Base-by-base conservation (phyloP, 2,888 invertebrate genomes). In the Calameuta idolon region DNA sequence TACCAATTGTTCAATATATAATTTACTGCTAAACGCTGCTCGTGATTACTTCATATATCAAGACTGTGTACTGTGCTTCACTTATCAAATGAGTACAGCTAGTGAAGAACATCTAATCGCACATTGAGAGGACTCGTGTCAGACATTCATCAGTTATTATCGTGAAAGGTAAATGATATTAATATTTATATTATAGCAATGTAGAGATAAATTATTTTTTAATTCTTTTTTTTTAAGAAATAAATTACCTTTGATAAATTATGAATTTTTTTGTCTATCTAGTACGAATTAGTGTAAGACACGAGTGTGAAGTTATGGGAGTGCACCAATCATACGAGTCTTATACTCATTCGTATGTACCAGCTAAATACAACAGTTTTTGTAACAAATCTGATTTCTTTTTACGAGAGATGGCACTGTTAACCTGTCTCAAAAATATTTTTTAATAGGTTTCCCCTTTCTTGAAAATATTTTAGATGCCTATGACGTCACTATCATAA, bases 221-320 rank as follows among this genome's bases (percentile, higher is more conserved):
- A 69, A 40, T 37, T 77, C n/a, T 30, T 75, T 75, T 77, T 79
- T 75, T 55, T 37, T 34, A 37, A 69, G 71, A 40, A 77, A 15
- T 69, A 77, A 75, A 40, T 77, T 77, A 74, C 23, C 31, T 71
- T 23, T 77, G 76, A 76, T 75, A 77, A 77, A 74, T 55, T 73
- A 69, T 76, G 11, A 23, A 33, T 30, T 68, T 23, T 69, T n/a
- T 76, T 35, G 12, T 35, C 12, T 35, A 3, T 35, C 11, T 35
- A 3, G 35, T 35, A 35, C 11, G 12, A 12, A 12, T 35, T 12
- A 12, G 35, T 12, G 12, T 12, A 35, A 35, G 35, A 35, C 12
- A 35, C 35, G 12, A 35, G 35, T 3, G 3, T 33, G 33, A 33
- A 33, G 33, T 33, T 33, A 33, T 4, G 33, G 4, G 33, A 33